phyloP scores from a whole-genome alignment of 1,140 invertebrate genomes.

The Manduca sexta region DNA sequence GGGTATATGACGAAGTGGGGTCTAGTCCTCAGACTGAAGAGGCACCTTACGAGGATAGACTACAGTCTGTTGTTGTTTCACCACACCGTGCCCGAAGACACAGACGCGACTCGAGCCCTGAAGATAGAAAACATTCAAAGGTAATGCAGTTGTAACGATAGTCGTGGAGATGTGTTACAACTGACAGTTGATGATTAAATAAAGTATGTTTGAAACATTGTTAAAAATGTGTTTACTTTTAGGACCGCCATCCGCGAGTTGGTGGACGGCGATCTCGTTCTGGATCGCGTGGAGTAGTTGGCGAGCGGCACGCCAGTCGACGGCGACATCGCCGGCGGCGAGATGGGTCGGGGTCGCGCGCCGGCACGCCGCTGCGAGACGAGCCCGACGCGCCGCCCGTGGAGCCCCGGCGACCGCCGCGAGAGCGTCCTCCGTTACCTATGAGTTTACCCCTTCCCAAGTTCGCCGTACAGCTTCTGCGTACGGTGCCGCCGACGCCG shows the following conservation, averaged over 20 bases:
- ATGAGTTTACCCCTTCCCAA: slow-evolving; percentile 87
- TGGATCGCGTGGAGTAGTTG: slow-evolving; percentile 35
- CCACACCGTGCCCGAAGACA: slow-evolving; percentile 55
- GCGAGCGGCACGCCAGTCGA: slow-evolving; percentile 31
- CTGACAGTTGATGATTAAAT: too few relatives aligned
- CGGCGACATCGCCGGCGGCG: slow-evolving; percentile 44
- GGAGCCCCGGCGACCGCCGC: slow-evolving; percentile 78
- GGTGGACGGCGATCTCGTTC: slow-evolving; percentile 45
- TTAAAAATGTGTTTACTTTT: too few relatives aligned
- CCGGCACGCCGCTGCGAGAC: slow-evolving; percentile 88
- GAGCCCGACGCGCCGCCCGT: slow-evolving; percentile 85
- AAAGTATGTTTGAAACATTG: too few relatives aligned
- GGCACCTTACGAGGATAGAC: slow-evolving; percentile 49
- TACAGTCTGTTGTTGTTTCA: slow-evolving; percentile 64
- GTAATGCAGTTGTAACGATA: too few relatives aligned
- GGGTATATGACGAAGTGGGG: slow-evolving; percentile 61
- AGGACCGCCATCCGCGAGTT: slow-evolving; percentile 57
- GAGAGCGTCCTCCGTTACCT: slow-evolving; percentile 77
- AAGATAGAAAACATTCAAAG: slow-evolving; percentile 63
- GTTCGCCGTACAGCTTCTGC: slow-evolving; percentile 83
- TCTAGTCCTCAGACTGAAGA: slow-evolving; percentile 63
- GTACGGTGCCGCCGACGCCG: slow-evolving; percentile 51
- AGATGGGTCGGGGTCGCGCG: slow-evolving; percentile 71
- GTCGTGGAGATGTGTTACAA: too few relatives aligned
- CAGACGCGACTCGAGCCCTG: slow-evolving; percentile 58